Evolutionary conservation across 2,113 vertebrate genomes (phyloP).

Genomic region (Sylvia atricapilla): DNA sequence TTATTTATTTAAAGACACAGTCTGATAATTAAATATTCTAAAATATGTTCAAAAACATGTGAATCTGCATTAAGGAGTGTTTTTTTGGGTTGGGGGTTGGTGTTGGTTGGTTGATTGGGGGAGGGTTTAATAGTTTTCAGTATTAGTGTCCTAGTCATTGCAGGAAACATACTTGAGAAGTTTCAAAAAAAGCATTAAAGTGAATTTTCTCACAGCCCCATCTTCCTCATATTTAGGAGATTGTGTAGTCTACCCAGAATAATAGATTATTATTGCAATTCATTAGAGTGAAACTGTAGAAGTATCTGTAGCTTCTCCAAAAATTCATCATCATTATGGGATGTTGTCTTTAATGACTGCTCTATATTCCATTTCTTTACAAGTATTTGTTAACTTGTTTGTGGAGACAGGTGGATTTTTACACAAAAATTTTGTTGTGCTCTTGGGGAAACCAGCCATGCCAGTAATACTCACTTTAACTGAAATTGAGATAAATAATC

Average conservation of each 20-base stretch:
- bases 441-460: neutral
- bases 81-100: accelerated
- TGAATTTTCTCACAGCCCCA: neutral
- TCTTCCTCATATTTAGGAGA: neutral
- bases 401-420: slow-evolving; percentile 30
- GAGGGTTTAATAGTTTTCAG: neutral
- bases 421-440: neutral
- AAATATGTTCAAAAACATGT: neutral
- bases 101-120: no score
- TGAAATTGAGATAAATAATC: neutral
- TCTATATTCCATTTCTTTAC: neutral
- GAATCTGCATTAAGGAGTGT: neutral
- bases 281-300: neutral
- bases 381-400: neutral
- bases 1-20: neutral
- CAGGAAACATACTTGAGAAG: neutral
- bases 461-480: neutral
- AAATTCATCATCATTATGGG: neutral
- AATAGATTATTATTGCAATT: neutral
- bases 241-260: neutral
- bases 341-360: neutral
- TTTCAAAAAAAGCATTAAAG: neutral
- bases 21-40: neutral
- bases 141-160: no score
- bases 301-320: neutral